These are phyloP conservation scores for Piaya cayana DNA, from an alignment of 2,113 vertebrate species.

Conservation along the genomic window DNA sequence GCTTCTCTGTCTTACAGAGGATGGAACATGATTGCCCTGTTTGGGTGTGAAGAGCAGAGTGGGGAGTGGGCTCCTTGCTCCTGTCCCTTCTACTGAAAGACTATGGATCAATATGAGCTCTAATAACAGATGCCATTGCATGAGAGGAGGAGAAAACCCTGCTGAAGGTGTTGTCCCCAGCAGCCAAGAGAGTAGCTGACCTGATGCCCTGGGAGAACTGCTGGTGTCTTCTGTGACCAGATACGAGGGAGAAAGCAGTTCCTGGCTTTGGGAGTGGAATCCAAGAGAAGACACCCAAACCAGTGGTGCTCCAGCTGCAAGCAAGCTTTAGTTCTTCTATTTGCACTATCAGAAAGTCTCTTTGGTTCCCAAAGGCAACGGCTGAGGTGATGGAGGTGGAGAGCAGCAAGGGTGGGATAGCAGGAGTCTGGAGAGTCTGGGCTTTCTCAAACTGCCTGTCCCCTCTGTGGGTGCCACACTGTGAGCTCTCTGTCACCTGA, in stretches of 20 bases:
- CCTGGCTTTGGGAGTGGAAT: background rate
- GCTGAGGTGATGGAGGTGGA: background rate
- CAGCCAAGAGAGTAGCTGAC: background rate
- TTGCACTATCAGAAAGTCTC: background rate
- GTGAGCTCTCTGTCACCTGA: rapidly evolving
- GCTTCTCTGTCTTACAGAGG: background rate
- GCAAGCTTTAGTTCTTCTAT: background rate
- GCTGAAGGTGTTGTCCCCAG: background rate
- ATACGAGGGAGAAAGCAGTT: background rate
- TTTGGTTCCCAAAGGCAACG: rapidly evolving
- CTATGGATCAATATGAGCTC: background rate
- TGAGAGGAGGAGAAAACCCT: background rate
- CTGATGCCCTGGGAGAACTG: background rate
- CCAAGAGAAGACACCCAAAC: background rate
- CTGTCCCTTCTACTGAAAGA: rapidly evolving
- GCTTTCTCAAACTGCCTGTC: background rate
- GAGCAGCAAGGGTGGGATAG: background rate
- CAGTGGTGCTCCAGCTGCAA: background rate
- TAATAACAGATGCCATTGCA: background rate
- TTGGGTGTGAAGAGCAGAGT: background rate
- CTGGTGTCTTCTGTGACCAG: background rate
- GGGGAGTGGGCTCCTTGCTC: rapidly evolving
- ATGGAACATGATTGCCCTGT: background rate
- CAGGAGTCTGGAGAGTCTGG: background rate
- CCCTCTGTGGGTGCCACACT: rapidly evolving